A percentile compares a stretch with the other conserved stretches of the same genome.
Evolutionary conservation across 2,797 vertebrate genomes (phyloP).

Genomic region (Pelodytes ibericus): DNA sequence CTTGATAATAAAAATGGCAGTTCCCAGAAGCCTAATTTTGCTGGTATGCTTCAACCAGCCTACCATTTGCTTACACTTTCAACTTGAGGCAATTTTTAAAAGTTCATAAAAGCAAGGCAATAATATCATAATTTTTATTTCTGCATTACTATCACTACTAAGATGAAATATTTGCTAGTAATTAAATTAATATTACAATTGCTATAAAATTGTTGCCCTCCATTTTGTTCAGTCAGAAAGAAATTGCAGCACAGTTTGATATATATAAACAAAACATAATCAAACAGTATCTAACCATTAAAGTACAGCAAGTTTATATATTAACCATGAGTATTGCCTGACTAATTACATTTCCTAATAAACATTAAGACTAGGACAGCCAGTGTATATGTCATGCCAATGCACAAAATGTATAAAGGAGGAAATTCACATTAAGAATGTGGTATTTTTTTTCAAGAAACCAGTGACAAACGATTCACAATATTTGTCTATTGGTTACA

Average conservation of each 20-base stretch:
- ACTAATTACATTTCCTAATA: slow-evolving; percentile 22
- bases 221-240: neutral
- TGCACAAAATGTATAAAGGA: slow-evolving; percentile 10
- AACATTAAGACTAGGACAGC: slow-evolving; percentile 27
- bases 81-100: neutral
- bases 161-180: neutral
- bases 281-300: slow-evolving; percentile 6
- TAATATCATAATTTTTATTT: neutral
- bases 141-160: neutral
- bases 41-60: too few relatives aligned
- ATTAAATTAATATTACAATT: neutral
- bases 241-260: slow-evolving; percentile 14
- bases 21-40: too few relatives aligned
- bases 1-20: too few relatives aligned
- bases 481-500: neutral
- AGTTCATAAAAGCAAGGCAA: neutral
- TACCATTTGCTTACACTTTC: too few relatives aligned
- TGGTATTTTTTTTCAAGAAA: slow-evolving; percentile 20
- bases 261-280: slow-evolving; percentile 8
- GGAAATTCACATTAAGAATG: slow-evolving; percentile 41
- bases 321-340: neutral
- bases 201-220: neutral
- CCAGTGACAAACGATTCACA: neutral
- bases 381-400: slow-evolving; percentile 38
- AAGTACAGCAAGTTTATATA: slow-evolving; percentile 24